These are phyloP conservation scores for Tipula confusa DNA, from an alignment of 2,888 invertebrate genomes.

Conservation along the genomic window DNA sequence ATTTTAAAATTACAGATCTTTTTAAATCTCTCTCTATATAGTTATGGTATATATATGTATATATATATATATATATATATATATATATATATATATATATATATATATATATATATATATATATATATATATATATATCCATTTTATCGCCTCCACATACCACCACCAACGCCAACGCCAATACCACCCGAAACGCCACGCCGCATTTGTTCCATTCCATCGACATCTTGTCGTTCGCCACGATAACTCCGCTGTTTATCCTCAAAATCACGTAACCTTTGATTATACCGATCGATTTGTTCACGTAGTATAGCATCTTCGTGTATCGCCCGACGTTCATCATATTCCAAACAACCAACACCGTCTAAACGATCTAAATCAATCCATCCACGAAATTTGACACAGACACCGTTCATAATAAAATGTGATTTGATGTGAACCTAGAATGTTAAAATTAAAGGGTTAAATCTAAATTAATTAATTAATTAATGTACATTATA, in stretches of 20 bases:
- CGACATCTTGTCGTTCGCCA: slow-evolving; percentile 64
- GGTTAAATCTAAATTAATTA: slow-evolving; percentile 4
- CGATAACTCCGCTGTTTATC: slow-evolving; percentile 81
- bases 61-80: neutral
- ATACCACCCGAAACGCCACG: slow-evolving; percentile 49
- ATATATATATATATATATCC: neutral
- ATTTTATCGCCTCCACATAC: slow-evolving; percentile 49
- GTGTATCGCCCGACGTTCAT: slow-evolving; percentile 84
- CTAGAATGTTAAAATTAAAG: slow-evolving; percentile 54
- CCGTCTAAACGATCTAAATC: slow-evolving; percentile 91
- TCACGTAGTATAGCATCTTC: slow-evolving; percentile 85
- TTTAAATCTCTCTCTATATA: neutral
- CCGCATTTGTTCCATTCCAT: slow-evolving; percentile 53
- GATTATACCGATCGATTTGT: slow-evolving; percentile 89
- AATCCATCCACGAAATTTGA: slow-evolving; percentile 91
- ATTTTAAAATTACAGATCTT: slow-evolving; percentile 26
- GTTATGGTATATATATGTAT: neutral
- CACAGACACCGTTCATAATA: slow-evolving; percentile 99
- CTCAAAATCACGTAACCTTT: slow-evolving; percentile 80
- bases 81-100: neutral
- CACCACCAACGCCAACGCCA: slow-evolving; percentile 43
- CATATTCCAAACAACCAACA: slow-evolving; percentile 86
- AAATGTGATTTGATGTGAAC: slow-evolving; percentile 92
- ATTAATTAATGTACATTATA: neutral
- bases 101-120: neutral